phyloP scores from a whole-genome alignment of 2,113 vertebrate species.

The Rattus rattus region DNA sequence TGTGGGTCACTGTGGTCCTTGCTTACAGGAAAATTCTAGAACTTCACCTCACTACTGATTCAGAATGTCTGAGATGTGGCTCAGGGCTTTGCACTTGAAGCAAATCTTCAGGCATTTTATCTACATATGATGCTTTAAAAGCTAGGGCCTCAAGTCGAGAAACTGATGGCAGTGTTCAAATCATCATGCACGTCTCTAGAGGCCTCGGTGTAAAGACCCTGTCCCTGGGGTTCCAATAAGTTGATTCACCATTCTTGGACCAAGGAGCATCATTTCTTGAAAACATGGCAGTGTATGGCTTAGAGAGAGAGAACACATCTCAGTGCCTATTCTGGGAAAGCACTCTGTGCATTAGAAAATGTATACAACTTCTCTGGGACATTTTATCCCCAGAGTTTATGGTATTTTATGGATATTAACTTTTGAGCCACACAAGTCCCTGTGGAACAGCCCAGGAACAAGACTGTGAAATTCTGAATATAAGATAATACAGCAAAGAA shows the following conservation, averaged over 20 bases:
- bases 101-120: background rate
- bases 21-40: constrained; percentile 1
- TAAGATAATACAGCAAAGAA: constrained; percentile 18
- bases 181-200: background rate
- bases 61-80: background rate
- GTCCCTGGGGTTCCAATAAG: background rate
- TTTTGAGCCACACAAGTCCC: constrained; percentile 36
- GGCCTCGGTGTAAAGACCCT: background rate
- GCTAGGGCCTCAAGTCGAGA: background rate
- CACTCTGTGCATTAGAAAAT: constrained; percentile 38
- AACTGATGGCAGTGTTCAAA: background rate
- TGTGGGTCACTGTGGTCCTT: background rate
- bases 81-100: background rate
- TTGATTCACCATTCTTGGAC: background rate
- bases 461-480: constrained; percentile 33
- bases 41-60: background rate
- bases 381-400: constrained; percentile 2
- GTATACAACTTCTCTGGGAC: constrained; percentile 29
- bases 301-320: background rate
- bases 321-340: background rate
- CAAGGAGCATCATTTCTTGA: background rate
- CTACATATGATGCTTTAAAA: background rate
- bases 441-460: background rate
- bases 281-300: background rate
- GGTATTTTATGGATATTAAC: constrained; percentile 49